Evolutionary conservation across 2,797 vertebrate genomes (phyloP).

Genomic region (Botia almorhae): DNA sequence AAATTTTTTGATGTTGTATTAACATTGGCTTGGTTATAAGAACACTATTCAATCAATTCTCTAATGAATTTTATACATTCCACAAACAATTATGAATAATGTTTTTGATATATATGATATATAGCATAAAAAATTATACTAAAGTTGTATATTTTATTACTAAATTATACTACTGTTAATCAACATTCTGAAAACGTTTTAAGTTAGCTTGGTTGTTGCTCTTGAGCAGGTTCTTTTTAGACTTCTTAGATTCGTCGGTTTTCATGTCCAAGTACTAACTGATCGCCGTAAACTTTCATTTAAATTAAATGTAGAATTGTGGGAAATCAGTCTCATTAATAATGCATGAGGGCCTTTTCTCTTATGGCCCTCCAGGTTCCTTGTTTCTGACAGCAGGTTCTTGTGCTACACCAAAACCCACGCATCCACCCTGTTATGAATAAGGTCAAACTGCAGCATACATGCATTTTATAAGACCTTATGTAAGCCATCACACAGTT

Average conservation of each 20-base stretch:
- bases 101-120: too few species aligned
- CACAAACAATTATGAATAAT: too few species aligned
- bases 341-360: slow-evolving; percentile 40
- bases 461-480: slow-evolving; percentile 14
- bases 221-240: too few species aligned
- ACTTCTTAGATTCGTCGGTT: slow-evolving; percentile 10
- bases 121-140: too few species aligned
- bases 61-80: too few species aligned
- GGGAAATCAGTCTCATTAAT: slow-evolving; percentile 42
- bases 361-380: slow-evolving; percentile 33
- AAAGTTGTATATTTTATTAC: too few species aligned
- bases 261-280: slow-evolving; percentile 22
- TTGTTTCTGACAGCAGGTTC: slow-evolving; percentile 37
- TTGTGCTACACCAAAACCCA: slow-evolving; percentile 8
- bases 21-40: too few species aligned
- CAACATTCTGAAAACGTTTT: too few species aligned
- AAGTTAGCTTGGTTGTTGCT: too few species aligned
- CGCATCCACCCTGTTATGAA: slow-evolving; percentile 6
- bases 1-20: too few species aligned
- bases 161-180: too few species aligned
- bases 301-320: slow-evolving; percentile 19
- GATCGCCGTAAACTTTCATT: slow-evolving; percentile 15
- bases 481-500: slow-evolving; percentile 19
- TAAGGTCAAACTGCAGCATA: slow-evolving; percentile 32
- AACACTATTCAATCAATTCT: too few species aligned